Percentiles rank a stretch among this genome's conserved stretches.
Evolutionary conservation across 2,888 invertebrate genomes (phyloP).

Genomic region (Ormia ochracea): DNA sequence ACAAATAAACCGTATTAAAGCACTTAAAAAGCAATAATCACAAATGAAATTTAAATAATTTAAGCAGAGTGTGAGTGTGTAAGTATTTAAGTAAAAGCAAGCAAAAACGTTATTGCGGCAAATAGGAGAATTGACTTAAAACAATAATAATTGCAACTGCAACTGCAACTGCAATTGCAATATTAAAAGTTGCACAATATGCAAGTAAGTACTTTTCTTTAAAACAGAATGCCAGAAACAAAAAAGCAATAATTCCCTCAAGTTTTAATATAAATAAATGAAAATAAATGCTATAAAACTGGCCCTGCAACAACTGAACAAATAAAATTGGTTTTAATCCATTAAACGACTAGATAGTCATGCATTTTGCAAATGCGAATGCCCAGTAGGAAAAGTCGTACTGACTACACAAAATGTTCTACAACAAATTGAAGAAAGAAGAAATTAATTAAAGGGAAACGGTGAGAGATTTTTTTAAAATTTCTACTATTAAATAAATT

Average conservation of each 20-base stretch:
- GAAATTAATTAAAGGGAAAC: too few species aligned
- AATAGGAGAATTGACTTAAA: constrained; percentile 42
- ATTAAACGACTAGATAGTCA: constrained; percentile 20
- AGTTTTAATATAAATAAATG: constrained; percentile 45
- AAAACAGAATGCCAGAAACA: neutral
- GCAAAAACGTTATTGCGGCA: neutral
- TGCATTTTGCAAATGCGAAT: neutral
- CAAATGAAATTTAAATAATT: constrained; percentile 9
- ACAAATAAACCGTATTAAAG: constrained; percentile 22
- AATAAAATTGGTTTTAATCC: constrained; percentile 29
- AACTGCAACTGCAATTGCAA: neutral
- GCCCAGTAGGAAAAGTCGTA: constrained; percentile 19
- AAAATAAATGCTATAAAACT: constrained; percentile 39
- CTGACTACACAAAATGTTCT: too few species aligned
- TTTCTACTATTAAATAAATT: too few species aligned
- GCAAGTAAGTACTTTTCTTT: constrained; percentile 19
- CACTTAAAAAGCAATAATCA: constrained; percentile 45
- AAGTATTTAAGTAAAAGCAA: too few species aligned
- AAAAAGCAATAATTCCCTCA: constrained; percentile 30
- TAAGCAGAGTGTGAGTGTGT: neutral
- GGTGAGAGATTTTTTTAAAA: too few species aligned
- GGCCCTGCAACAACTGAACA: constrained; percentile 19
- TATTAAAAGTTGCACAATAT: constrained; percentile 11
- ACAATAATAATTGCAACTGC: constrained; percentile 19
- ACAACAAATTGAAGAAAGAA: too few species aligned